Evolutionary conservation across 2,888 invertebrate species (phyloP).

Genomic region (Orthosia incerta): DNA sequence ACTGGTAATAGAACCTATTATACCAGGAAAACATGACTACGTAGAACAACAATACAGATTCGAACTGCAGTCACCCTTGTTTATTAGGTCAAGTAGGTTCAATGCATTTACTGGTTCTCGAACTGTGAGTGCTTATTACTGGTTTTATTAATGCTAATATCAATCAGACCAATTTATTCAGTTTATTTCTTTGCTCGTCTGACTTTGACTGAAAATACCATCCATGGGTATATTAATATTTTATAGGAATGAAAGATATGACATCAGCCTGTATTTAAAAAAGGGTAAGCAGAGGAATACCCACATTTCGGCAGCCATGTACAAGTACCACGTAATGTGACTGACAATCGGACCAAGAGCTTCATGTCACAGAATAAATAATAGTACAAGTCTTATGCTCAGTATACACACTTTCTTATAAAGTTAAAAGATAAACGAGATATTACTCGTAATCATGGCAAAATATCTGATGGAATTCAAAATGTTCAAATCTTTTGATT

Average conservation of each 20-base stretch:
- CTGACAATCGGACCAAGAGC: no score
- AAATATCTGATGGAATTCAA: no score
- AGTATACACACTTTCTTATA: not conserved
- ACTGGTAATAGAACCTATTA: not conserved
- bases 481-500: no score
- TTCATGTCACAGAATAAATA: no score
- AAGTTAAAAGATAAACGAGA: no score
- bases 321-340: no score
- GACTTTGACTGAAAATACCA: not conserved
- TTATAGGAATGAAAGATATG: no score
- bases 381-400: not conserved
- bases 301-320: no score
- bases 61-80: conserved; percentile 14
- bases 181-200: not conserved
- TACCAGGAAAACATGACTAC: not conserved
- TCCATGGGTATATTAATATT: no score
- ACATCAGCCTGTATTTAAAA: no score
- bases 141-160: conserved; percentile 14
- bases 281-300: no score
- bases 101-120: conserved; percentile 34
- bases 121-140: conserved; percentile 7
- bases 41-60: not conserved
- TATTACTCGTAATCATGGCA: no score
- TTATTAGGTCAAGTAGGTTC: conserved; percentile 33
- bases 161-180: conserved; percentile 22